A percentile compares a stretch with the other conserved stretches of the same genome.
These are phyloP conservation scores for Enteromius mattozi DNA, from an alignment of 2,797 vertebrate species.

Conservation along the genomic window DNA sequence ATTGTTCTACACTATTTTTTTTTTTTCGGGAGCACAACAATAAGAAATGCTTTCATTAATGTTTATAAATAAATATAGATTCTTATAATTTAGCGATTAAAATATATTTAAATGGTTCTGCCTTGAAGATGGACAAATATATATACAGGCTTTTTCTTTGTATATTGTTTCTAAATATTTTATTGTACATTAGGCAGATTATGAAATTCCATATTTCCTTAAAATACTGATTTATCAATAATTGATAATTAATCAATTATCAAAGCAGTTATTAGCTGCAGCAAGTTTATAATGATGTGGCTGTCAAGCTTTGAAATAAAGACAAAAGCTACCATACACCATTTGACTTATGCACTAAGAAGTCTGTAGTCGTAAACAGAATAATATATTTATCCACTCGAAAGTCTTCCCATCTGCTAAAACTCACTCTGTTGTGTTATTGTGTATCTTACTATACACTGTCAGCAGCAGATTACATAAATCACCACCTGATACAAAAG, in stretches of 20 bases:
- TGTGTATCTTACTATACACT: neutral
- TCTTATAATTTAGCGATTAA: neutral
- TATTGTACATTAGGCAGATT: neutral
- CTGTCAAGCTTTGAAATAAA: neutral
- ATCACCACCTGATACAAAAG: neutral
- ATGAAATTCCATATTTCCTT: neutral
- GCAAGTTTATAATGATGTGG: neutral
- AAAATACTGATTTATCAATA: neutral
- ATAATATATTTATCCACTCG: neutral
- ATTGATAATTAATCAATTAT: neutral
- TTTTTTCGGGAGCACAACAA: neutral
- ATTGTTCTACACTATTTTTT: neutral
- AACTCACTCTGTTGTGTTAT: neutral
- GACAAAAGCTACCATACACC: neutral
- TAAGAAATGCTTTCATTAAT: neutral
- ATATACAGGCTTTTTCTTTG: too few relatives aligned
- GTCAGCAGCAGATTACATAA: too few relatives aligned
- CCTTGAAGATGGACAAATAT: too few relatives aligned
- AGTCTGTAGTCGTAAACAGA: neutral
- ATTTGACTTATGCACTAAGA: neutral
- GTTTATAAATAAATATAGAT: neutral
- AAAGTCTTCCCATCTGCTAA: slow-evolving; percentile 8
- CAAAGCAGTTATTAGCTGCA: neutral
- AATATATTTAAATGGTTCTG: neutral
- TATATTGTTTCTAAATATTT: neutral